Evolutionary conservation across 1,140 invertebrate species (phyloP).

Genomic region (Atta texana): DNA sequence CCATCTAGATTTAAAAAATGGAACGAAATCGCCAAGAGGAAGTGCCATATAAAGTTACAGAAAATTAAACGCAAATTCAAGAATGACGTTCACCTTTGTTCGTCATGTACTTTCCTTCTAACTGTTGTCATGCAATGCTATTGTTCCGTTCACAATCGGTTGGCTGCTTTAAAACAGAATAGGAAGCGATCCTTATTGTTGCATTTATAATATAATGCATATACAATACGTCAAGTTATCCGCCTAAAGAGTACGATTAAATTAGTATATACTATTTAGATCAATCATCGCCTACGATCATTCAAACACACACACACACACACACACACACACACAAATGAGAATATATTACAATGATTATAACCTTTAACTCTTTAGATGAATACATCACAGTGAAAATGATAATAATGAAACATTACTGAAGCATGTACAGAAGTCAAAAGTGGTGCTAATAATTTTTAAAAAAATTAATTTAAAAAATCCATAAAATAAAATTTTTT

Average conservation of each 20-base stretch:
- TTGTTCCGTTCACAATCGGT: slow-evolving; percentile 36
- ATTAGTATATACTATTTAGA: not conserved
- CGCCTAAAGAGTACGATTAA: not conserved
- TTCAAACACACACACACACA: not conserved
- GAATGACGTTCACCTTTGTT: slow-evolving; percentile 48
- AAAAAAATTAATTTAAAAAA: not conserved
- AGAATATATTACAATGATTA: not conserved
- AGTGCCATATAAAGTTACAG: slow-evolving; percentile 45
- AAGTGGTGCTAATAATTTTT: not conserved
- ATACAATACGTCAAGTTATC: slow-evolving; percentile 19
- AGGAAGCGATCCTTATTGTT: slow-evolving; percentile 54
- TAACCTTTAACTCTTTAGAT: not conserved
- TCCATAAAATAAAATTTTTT: too few species aligned
- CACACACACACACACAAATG: not conserved
- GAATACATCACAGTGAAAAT: slow-evolving; percentile 8
- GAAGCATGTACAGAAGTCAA: not conserved
- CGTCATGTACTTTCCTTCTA: slow-evolving; percentile 35
- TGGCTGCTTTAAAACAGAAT: slow-evolving; percentile 20
- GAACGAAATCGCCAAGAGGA: not conserved
- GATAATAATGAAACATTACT: not conserved
- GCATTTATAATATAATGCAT: not conserved
- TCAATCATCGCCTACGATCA: slow-evolving; percentile 24
- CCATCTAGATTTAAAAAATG: not conserved
- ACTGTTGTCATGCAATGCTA: slow-evolving; percentile 36
- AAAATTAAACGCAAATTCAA: slow-evolving; percentile 55